phyloP scores from a whole-genome alignment of 2,113 vertebrate genomes.

The Phoenicopterus ruber region DNA sequence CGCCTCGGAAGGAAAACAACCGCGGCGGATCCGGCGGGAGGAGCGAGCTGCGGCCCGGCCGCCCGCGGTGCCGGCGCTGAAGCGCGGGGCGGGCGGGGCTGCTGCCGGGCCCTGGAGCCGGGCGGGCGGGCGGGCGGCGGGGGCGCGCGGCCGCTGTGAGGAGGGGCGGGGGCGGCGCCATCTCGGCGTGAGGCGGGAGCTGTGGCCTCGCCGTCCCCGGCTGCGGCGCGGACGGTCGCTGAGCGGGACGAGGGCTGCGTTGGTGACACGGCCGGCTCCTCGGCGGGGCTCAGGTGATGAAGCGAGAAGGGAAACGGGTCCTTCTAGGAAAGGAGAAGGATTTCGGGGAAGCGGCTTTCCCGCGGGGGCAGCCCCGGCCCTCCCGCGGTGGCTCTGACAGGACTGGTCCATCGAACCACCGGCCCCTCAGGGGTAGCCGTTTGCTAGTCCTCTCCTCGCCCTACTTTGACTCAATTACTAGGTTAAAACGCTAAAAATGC shows the following conservation, averaged over 20 bases:
- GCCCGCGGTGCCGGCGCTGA: not conserved
- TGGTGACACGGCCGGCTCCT: fast-evolving
- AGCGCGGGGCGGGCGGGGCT: not conserved
- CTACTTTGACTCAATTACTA: fast-evolving
- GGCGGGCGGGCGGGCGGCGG: too few relatives aligned
- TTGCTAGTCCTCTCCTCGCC: too few relatives aligned
- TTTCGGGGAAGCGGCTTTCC: not conserved
- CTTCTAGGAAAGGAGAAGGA: fast-evolving
- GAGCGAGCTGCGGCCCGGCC: not conserved
- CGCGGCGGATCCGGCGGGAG: not conserved
- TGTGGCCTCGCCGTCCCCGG: too few relatives aligned
- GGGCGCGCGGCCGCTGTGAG: not conserved
- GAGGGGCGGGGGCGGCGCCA: not conserved
- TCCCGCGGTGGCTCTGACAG: fast-evolving
- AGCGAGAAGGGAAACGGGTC: fast-evolving
- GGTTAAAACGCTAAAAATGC: not conserved
- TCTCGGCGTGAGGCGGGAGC: not conserved
- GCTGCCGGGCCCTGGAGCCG: not conserved
- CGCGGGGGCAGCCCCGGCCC: fast-evolving
- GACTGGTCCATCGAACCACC: fast-evolving
- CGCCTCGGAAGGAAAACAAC: not conserved
- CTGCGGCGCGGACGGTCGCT: not conserved
- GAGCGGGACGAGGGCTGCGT: fast-evolving
- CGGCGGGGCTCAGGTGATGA: fast-evolving
- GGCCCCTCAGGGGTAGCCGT: too few relatives aligned